A percentile compares a stretch with the other conserved stretches of the same genome.
These are phyloP conservation scores for Keiferia lycopersicella DNA, from an alignment of 2,888 invertebrate species.

Conservation along the genomic window DNA sequence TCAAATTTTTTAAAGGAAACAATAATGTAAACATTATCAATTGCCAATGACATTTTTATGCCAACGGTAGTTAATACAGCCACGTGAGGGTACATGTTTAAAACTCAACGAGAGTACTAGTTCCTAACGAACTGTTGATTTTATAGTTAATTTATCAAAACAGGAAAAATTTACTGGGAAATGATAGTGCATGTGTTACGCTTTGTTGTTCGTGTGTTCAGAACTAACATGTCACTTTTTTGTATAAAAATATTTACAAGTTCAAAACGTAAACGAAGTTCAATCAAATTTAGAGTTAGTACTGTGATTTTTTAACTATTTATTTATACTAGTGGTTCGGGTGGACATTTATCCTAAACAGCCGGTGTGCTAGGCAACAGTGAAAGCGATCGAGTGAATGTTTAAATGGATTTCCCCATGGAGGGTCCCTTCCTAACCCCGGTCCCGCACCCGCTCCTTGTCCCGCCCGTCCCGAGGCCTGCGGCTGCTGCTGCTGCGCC, in stretches of 20 bases:
- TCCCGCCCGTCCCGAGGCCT: slow-evolving; percentile 42
- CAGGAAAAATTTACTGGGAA: slow-evolving; percentile 33
- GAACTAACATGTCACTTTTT: slow-evolving; percentile 62
- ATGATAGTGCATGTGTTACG: slow-evolving; percentile 71
- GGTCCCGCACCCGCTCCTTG: slow-evolving; percentile 40
- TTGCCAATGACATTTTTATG: not conserved
- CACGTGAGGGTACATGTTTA: slow-evolving; percentile 32
- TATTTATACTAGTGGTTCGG: slow-evolving; percentile 54
- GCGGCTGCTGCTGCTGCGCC: slow-evolving; percentile 48
- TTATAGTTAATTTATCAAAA: slow-evolving; percentile 33
- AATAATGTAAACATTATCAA: not conserved
- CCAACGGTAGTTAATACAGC: slow-evolving; percentile 11
- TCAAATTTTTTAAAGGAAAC: not conserved
- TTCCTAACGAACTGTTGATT: slow-evolving; percentile 39
- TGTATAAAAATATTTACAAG: slow-evolving; percentile 60
- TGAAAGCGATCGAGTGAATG: slow-evolving; percentile 46
- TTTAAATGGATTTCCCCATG: slow-evolving; percentile 43
- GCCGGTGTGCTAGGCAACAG: slow-evolving; percentile 47
- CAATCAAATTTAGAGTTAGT: slow-evolving; percentile 56
- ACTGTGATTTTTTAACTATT: slow-evolving; percentile 38
- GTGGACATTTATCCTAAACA: slow-evolving; percentile 66
- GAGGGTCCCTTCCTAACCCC: slow-evolving; percentile 37
- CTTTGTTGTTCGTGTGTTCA: slow-evolving; percentile 59
- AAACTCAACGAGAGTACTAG: slow-evolving; percentile 21
- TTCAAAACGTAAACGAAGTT: slow-evolving; percentile 50